Percentiles rank a stretch among this genome's conserved stretches.
These are phyloP conservation scores for Bergia sp. DNA, from an alignment of 92 coral and sea anemone species.

Conservation along the genomic window DNA sequence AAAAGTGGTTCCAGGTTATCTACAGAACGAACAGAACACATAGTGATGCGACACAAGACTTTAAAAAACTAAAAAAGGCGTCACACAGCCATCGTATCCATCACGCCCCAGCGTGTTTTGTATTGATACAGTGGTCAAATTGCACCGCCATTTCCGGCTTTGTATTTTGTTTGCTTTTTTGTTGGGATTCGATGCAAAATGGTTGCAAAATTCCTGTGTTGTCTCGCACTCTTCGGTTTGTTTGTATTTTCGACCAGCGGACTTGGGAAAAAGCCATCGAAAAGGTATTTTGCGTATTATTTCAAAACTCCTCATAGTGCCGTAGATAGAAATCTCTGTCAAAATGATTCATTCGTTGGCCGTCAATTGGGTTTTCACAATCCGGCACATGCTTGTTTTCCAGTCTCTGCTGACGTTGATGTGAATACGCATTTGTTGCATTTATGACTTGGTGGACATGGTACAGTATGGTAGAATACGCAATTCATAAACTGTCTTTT, in stretches of 20 bases:
- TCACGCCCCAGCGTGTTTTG: background rate
- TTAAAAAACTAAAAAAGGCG: background rate
- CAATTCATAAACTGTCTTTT: too few species aligned
- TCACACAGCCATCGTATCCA: background rate
- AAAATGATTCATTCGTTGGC: too few species aligned
- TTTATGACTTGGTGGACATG: too few species aligned
- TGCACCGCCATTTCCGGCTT: background rate
- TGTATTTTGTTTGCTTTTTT: background rate
- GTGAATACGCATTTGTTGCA: too few species aligned
- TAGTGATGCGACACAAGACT: background rate
- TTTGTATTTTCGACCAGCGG: background rate
- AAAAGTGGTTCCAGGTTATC: too few species aligned
- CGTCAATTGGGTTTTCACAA: too few species aligned
- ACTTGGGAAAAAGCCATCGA: background rate
- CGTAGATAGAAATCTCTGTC: background rate
- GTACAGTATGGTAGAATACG: too few species aligned
- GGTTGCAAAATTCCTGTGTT: background rate
- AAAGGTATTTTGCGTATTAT: background rate
- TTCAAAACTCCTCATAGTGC: background rate
- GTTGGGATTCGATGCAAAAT: background rate
- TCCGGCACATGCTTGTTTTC: too few species aligned
- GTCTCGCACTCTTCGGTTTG: background rate
- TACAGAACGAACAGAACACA: background rate
- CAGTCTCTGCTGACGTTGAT: too few species aligned
- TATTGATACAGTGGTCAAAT: background rate